Evolutionary conservation across 2,113 vertebrate species (phyloP).

Genomic region (Hirundichthys speculiger): DNA sequence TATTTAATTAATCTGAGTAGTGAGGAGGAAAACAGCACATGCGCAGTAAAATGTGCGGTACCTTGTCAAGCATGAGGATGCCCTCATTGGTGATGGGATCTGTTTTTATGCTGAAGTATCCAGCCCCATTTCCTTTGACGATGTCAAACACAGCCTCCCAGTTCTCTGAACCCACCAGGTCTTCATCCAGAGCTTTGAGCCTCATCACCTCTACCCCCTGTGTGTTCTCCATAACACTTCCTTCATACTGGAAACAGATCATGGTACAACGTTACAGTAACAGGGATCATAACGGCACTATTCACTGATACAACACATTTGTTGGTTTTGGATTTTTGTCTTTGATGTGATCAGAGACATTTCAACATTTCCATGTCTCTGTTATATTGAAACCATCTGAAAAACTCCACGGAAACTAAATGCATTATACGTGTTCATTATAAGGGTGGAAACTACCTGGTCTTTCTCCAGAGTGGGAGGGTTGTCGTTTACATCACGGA

Average conservation of each 20-base stretch:
- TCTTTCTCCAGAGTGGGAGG: slow-evolving; percentile 83
- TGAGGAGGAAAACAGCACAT: no score
- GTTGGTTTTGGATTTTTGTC: no score
- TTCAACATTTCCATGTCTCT: no score
- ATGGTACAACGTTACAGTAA: not conserved
- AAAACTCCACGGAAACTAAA: no score
- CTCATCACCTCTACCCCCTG: slow-evolving; percentile 85
- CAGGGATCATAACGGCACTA: no score
- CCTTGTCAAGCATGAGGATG: slow-evolving; percentile 86
- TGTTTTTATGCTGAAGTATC: slow-evolving; percentile 87
- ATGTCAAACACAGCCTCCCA: slow-evolving; percentile 87
- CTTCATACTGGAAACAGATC: slow-evolving; percentile 80
- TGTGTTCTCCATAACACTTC: slow-evolving; percentile 87
- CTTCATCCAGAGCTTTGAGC: slow-evolving; percentile 85
- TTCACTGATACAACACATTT: no score
- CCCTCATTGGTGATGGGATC: slow-evolving; percentile 90
- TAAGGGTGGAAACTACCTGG: slow-evolving; percentile 74
- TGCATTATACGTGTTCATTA: not conserved
- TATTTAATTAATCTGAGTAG: no score
- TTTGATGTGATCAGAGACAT: no score
- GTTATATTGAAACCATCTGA: no score
- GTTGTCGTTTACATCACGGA: slow-evolving; percentile 92
- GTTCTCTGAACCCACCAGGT: slow-evolving; percentile 84
- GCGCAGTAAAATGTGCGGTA: slow-evolving; percentile 25
- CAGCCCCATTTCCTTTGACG: slow-evolving; percentile 89